These are phyloP conservation scores for Poliocrania exsul DNA, from an alignment of 2,797 vertebrate genomes.

Conservation along the genomic window DNA sequence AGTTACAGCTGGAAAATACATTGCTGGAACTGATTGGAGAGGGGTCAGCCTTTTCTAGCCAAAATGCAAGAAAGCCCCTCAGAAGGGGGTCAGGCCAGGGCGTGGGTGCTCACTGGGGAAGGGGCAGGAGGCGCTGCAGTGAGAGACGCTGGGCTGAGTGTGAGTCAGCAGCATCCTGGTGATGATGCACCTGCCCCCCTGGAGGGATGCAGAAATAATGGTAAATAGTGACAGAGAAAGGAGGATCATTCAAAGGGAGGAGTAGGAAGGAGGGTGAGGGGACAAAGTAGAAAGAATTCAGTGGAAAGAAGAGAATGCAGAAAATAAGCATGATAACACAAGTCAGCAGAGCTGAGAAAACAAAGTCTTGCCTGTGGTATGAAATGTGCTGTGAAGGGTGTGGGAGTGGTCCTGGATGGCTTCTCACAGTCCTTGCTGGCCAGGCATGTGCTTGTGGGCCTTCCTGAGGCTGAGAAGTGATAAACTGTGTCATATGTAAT, in stretches of 20 bases:
- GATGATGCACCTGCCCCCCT: neutral
- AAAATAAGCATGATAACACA: neutral
- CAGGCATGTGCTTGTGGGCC: neutral
- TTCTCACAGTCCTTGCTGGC: neutral
- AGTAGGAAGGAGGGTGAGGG: fast-evolving
- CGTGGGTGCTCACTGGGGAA: neutral
- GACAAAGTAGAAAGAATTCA: neutral
- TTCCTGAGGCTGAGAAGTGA: neutral
- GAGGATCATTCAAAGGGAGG: neutral
- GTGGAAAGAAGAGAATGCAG: neutral
- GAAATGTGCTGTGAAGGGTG: neutral
- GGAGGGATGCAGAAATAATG: neutral
- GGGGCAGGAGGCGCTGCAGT: neutral
- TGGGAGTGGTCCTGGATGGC: neutral
- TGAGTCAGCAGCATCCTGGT: neutral
- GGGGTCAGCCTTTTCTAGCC: neutral
- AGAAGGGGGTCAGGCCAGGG: neutral
- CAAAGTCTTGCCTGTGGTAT: neutral
- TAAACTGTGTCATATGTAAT: neutral
- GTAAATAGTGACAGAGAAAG: neutral
- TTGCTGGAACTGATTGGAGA: neutral
- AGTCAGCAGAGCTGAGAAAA: neutral
- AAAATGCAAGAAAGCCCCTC: neutral
- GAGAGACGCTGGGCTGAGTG: neutral
- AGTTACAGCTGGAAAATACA: neutral